Evolutionary conservation across 2,888 invertebrate genomes (phyloP), one percentile per base, ranked within the genome.

Genomic region (Pammene fasciana): DNA sequence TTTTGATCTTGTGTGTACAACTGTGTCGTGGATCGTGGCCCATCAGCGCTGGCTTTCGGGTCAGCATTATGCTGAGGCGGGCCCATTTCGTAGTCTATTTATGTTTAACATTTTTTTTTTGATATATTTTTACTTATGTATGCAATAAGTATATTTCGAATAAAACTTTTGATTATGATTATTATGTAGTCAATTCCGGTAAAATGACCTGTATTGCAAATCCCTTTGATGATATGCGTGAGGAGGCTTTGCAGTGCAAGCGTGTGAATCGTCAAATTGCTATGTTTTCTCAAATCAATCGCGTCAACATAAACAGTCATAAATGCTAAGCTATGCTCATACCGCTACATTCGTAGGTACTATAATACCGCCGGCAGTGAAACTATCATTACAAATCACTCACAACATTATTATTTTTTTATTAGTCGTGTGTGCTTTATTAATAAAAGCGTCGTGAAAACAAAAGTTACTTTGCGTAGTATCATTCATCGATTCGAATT

Each of bases 221-320:
- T n/a, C n/a, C n/a, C n/a, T n/a, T n/a, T n/a, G n/a, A n/a, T n/a
- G n/a, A 50, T 50, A 26, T 54, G 34, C 34, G 16, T 52, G 34
- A 34, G 34, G 52, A 52, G 52, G 41, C 41, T 56, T 18, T 11
- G 16, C 41, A 41, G 56, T 14, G 56, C 18, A 57, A 43, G 8
- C 41, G 56, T 41, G 16, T 41, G 38, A 41, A 36, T 56, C 16
- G 34, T 56, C 41, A 41, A 16, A 9, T 16, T 56, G 38, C 52
- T 14, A 18, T 8, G 11, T 52, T 52, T 52, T 26, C 13, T 6
- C 13, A 8, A 52, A 7, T 11, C 48, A 18, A 16, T 7, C 16
- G 16, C 5, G 16, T 10, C 11, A 13, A 16, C 0, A 11, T 26
- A 9, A 52, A 16, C 2, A 50, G 46, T 14, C 18, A 26, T 13